These are phyloP conservation scores for Drosophila affinis DNA, from an alignment of 2,888 invertebrate species.

Conservation along the genomic window DNA sequence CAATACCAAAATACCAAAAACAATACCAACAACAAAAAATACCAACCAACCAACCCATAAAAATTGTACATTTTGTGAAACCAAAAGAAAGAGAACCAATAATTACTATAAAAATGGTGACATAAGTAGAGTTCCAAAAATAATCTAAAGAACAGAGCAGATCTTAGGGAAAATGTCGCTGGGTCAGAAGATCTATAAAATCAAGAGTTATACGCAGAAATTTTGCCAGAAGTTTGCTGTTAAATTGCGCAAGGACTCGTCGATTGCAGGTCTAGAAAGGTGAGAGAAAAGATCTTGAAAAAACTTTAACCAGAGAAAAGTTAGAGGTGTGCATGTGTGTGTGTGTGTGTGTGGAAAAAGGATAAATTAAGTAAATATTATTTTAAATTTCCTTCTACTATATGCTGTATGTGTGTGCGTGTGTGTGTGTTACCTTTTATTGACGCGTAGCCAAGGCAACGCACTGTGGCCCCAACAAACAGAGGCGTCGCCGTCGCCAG, in stretches of 20 bases:
- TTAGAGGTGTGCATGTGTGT: too few species aligned
- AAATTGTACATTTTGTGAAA: slow-evolving; percentile 1
- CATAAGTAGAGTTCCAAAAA: slow-evolving; percentile 48
- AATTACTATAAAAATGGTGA: slow-evolving; percentile 58
- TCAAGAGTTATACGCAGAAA: slow-evolving; percentile 74
- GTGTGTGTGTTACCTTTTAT: slow-evolving; percentile 65
- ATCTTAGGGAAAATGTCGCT: slow-evolving; percentile 69
- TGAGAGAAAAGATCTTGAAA: slow-evolving; percentile 35
- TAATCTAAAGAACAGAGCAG: not conserved
- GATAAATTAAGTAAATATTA: slow-evolving; percentile 59
- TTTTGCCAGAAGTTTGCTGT: slow-evolving; percentile 70
- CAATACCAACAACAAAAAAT: slow-evolving; percentile 29
- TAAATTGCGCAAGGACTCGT: slow-evolving; percentile 72
- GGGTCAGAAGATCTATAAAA: slow-evolving; percentile 79
- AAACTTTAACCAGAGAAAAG: not conserved
- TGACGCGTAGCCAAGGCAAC: slow-evolving; percentile 73
- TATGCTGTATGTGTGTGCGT: slow-evolving; percentile 9
- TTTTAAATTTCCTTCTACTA: slow-evolving; percentile 56
- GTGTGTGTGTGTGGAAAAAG: not conserved
- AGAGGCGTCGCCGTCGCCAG: slow-evolving; percentile 30
- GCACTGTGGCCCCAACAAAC: slow-evolving; percentile 69
- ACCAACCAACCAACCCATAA: slow-evolving; percentile 2
- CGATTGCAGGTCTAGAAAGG: slow-evolving; percentile 53
- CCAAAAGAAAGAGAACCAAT: not conserved
- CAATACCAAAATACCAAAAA: slow-evolving; percentile 13